Conservation (phyloP, 2,113 vertebrate species). For the Apteryx owenii region DNA sequence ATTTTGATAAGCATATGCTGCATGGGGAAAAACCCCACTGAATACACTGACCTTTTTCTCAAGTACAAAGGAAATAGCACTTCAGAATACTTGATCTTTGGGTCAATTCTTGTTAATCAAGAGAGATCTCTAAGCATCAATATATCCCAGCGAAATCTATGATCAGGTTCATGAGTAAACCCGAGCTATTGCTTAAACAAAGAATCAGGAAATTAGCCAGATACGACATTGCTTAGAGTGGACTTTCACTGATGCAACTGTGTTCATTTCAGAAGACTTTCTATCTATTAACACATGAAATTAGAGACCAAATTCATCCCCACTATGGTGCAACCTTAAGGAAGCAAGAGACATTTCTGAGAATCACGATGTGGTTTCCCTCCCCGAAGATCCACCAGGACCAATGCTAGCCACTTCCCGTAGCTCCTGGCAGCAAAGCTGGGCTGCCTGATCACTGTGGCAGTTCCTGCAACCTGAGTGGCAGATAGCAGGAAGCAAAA, state of each 20-base stretch:
- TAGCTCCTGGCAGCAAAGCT: neutral
- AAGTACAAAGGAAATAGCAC: neutral
- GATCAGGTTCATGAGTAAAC: neutral
- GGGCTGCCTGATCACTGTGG: neutral
- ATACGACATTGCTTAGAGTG: neutral
- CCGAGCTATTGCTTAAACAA: neutral
- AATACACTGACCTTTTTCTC: neutral
- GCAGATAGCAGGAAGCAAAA: neutral
- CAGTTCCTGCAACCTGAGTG: neutral
- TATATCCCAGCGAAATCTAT: neutral
- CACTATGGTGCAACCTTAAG: neutral
- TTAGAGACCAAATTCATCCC: neutral
- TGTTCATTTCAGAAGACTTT: neutral
- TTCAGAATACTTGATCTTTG: neutral
- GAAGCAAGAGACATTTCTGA: neutral
- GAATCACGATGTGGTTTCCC: neutral
- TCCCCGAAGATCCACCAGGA: neutral
- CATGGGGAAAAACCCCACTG: neutral
- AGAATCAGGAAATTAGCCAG: neutral
- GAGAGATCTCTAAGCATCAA: neutral
- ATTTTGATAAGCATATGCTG: neutral
- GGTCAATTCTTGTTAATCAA: neutral
- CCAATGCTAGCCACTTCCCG: neutral
- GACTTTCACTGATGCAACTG: neutral
- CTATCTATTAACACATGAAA: neutral